Conservation (phyloP, 2,797 vertebrate species). For the Kryptolebias ocellatus region DNA sequence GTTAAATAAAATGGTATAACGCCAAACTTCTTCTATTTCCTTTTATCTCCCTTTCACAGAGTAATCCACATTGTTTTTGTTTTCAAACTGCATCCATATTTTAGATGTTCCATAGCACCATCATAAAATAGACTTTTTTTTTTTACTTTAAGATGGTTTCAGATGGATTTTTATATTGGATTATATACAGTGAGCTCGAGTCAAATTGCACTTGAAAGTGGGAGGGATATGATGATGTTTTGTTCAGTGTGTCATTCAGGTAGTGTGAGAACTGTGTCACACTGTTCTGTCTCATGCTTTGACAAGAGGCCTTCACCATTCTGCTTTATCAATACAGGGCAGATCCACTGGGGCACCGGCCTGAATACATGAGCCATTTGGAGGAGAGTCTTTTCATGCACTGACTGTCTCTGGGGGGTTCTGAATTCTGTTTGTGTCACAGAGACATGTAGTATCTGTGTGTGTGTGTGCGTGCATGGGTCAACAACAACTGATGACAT, state of each 20-base stretch:
- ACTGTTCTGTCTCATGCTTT: conserved; percentile 53
- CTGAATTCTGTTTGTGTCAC: conserved; percentile 68
- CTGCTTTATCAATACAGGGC: conserved; percentile 73
- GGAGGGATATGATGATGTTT: conserved; percentile 16
- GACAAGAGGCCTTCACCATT: conserved; percentile 63
- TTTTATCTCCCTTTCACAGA: not conserved
- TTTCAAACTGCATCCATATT: conserved; percentile 21
- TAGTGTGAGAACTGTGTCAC: conserved; percentile 78
- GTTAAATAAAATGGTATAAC: conserved; percentile 38
- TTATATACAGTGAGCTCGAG: conserved; percentile 8
- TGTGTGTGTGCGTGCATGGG: conserved; percentile 29
- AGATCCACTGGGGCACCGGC: conserved; percentile 55
- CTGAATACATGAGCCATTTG: conserved; percentile 68
- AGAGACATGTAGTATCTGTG: conserved; percentile 35
- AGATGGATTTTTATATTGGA: conserved; percentile 3
- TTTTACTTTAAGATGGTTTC: conserved; percentile 27
- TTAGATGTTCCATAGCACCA: conserved; percentile 8
- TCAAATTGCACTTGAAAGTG: conserved; percentile 10
- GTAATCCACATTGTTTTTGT: conserved; percentile 37
- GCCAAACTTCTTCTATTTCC: conserved; percentile 13
- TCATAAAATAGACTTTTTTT: not conserved
- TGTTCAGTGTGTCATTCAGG: conserved; percentile 54
- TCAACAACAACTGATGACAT: conserved; percentile 67
- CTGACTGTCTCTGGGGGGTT: conserved; percentile 60
- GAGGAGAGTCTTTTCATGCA: conserved; percentile 71